Evolutionary conservation across 2,888 invertebrate species (phyloP).

Genomic region (Aporophyla lueneburgensis): DNA sequence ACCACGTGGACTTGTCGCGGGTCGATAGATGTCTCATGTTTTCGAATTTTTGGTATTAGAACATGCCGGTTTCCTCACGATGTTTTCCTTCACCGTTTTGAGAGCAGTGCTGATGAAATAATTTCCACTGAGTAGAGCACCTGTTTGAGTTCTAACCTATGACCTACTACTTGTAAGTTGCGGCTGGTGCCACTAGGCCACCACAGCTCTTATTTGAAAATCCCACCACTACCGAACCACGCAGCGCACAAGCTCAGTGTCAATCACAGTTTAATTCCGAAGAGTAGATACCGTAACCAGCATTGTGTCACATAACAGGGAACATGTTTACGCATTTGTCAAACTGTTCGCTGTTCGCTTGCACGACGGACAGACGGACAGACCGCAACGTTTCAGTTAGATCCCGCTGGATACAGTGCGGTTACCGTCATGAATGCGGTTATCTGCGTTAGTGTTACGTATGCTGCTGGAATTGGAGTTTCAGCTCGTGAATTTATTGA

Average conservation of each 20-base stretch:
- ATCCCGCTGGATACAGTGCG: slow-evolving; percentile 66
- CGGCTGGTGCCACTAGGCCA: too few relatives aligned
- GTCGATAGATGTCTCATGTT: too few relatives aligned
- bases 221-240: background rate
- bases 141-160: too few relatives aligned
- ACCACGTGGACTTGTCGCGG: too few relatives aligned
- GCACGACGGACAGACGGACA: slow-evolving; percentile 45
- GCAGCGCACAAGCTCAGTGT: slow-evolving; percentile 11
- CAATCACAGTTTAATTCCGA: slow-evolving; percentile 46
- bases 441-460: slow-evolving; percentile 42
- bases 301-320: slow-evolving; percentile 28
- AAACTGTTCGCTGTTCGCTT: slow-evolving; percentile 65
- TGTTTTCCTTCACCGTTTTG: too few relatives aligned
- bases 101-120: too few relatives aligned
- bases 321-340: slow-evolving; percentile 70
- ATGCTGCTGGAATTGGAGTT: slow-evolving; percentile 24
- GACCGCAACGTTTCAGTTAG: slow-evolving; percentile 75
- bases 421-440: slow-evolving; percentile 63
- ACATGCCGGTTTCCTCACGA: too few relatives aligned
- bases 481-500: slow-evolving; percentile 22
- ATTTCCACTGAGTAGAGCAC: too few relatives aligned
- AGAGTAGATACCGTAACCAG: slow-evolving; percentile 13
- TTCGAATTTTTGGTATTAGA: too few relatives aligned
- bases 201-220: background rate
- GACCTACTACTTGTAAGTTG: too few relatives aligned